Percentiles rank a stretch among this genome's conserved stretches.
Evolutionary conservation across 2,113 vertebrate species (phyloP).

Genomic region (Neogale vison): DNA sequence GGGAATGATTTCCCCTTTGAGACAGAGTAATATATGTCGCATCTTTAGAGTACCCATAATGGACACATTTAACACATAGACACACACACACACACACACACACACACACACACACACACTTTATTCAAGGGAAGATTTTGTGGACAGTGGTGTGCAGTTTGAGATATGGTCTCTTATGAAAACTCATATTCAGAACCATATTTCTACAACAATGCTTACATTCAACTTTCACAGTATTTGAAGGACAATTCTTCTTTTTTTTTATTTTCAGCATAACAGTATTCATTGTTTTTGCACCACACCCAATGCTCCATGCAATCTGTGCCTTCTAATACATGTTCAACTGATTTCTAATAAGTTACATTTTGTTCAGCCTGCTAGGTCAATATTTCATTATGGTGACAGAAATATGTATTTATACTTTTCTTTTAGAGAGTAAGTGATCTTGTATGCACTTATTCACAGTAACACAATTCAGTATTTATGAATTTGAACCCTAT

Average conservation of each 20-base stretch:
- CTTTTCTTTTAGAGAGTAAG: not conserved
- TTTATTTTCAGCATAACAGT: too few relatives aligned
- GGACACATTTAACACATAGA: not conserved
- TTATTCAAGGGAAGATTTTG: conserved; percentile 5
- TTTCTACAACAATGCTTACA: not conserved
- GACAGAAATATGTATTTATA: not conserved
- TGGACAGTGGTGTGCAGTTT: not conserved
- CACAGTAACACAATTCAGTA: not conserved
- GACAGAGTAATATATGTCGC: not conserved
- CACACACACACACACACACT: not conserved
- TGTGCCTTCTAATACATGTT: not conserved
- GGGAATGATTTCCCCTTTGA: not conserved
- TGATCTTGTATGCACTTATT: not conserved
- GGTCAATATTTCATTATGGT: not conserved
- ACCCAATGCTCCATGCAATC: too few relatives aligned
- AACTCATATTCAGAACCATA: not conserved
- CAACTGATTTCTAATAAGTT: conserved; percentile 15
- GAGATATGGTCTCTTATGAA: not conserved
- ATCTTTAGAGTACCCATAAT: not conserved
- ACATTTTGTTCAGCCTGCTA: not conserved
- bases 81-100: not conserved
- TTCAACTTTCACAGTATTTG: not conserved
- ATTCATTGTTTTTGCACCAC: too few relatives aligned
- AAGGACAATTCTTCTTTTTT: not conserved
- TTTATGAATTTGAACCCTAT: not conserved